Evolutionary conservation across 2,797 vertebrate genomes (phyloP).

Genomic region (Amphiprion clarkii): DNA sequence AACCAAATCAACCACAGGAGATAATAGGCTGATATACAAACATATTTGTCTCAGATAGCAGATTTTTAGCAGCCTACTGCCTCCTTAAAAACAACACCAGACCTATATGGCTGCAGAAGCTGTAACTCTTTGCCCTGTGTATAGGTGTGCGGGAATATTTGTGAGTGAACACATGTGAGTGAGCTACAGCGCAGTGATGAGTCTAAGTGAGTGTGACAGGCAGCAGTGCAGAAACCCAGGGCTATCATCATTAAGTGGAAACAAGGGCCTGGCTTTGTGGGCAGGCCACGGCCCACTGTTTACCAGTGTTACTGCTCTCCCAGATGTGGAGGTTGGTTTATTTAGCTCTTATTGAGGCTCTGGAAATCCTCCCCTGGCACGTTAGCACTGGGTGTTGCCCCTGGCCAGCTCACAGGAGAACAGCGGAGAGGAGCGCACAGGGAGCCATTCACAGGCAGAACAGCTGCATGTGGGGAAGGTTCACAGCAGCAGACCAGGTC

Average conservation of each 20-base stretch:
- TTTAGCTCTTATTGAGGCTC: slow-evolving; percentile 76
- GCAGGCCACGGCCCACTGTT: slow-evolving; percentile 62
- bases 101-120: slow-evolving; percentile 4
- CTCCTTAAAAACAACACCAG: slow-evolving; percentile 21
- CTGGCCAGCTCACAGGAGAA: slow-evolving; percentile 61
- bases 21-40: slow-evolving; percentile 6
- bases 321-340: slow-evolving; percentile 82
- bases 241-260: slow-evolving; percentile 71
- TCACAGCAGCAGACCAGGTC: slow-evolving; percentile 46
- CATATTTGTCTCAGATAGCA: slow-evolving; percentile 8
- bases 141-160: slow-evolving; percentile 44
- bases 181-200: slow-evolving; percentile 59
- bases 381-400: slow-evolving; percentile 76
- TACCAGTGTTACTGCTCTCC: slow-evolving; percentile 69
- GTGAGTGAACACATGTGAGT: slow-evolving; percentile 44
- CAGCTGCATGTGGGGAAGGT: slow-evolving; percentile 67
- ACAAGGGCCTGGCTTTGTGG: slow-evolving; percentile 65
- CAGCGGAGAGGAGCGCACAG: slow-evolving; percentile 56
- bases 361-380: slow-evolving; percentile 85
- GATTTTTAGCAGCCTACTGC: not conserved
- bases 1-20: slow-evolving; percentile 27
- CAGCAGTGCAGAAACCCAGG: slow-evolving; percentile 70
- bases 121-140: slow-evolving; percentile 24
- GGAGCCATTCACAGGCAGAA: slow-evolving; percentile 69
- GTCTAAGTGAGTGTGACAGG: slow-evolving; percentile 72